Evolutionary conservation across 2,113 vertebrate genomes (phyloP).

Genomic region (Loxodonta africana): DNA sequence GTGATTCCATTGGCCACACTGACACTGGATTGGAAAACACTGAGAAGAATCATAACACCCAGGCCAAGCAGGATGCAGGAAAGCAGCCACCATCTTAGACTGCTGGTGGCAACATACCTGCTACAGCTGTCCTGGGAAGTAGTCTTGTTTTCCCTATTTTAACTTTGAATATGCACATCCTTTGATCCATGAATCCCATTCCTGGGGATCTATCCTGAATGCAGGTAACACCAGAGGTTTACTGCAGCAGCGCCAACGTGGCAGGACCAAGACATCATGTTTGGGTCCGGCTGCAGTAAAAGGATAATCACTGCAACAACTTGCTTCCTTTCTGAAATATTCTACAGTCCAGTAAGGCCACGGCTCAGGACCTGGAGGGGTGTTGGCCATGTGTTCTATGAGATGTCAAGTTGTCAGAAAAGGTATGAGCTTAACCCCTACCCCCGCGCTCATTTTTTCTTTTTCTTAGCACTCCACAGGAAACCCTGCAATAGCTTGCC

Average conservation of each 20-base stretch:
- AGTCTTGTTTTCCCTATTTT: neutral
- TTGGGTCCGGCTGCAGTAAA: neutral
- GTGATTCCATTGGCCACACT: neutral
- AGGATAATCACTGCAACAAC: accelerated
- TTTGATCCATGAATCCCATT: neutral
- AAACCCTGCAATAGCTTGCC: too few relatives aligned
- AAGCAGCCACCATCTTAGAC: neutral
- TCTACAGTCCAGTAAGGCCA: neutral
- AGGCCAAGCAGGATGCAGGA: neutral
- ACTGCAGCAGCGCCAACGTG: neutral
- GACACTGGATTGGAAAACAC: neutral
- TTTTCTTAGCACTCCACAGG: too few relatives aligned
- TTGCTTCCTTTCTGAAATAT: neutral
- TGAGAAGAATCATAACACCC: neutral
- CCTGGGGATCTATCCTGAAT: neutral
- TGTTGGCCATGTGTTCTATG: neutral
- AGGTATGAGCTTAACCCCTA: neutral
- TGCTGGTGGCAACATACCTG: too few relatives aligned
- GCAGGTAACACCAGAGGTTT: neutral
- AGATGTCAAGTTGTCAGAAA: neutral
- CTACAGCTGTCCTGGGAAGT: neutral
- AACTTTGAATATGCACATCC: neutral
- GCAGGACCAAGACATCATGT: neutral
- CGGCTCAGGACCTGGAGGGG: neutral
- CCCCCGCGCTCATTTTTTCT: too few relatives aligned